These are phyloP conservation scores for Chrysotoxum bicinctum DNA, from an alignment of 2,888 invertebrate species.

Conservation along the genomic window DNA sequence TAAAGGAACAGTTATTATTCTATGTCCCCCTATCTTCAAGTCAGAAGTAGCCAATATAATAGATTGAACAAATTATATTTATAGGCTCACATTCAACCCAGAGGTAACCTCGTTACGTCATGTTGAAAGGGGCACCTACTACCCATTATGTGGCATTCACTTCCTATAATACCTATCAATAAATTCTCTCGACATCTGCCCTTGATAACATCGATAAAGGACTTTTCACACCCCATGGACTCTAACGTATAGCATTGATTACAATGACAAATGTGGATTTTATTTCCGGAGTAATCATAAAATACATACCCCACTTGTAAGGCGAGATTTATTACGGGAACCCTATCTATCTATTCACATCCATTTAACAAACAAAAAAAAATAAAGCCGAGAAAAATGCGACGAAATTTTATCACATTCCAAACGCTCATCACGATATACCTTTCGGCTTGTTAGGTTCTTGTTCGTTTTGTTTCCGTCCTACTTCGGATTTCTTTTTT, in stretches of 20 bases:
- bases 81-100: not conserved
- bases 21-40: not conserved
- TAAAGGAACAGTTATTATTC: not conserved
- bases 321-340: constrained; percentile 65
- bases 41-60: not conserved
- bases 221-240: constrained; percentile 42
- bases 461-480: constrained; percentile 47
- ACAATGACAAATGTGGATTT: constrained; percentile 71
- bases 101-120: not conserved
- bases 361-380: constrained; percentile 15
- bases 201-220: constrained; percentile 33
- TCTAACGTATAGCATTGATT: constrained; percentile 51
- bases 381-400: constrained; percentile 48
- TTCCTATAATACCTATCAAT: constrained; percentile 17
- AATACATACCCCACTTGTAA: constrained; percentile 51
- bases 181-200: constrained; percentile 43
- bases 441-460: constrained; percentile 51
- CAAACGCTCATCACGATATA: constrained; percentile 51
- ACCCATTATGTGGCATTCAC: constrained; percentile 13
- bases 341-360: constrained; percentile 61
- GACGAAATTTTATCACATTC: constrained; percentile 60
- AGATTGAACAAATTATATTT: constrained; percentile 6
- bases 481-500: constrained; percentile 8
- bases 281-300: constrained; percentile 67
- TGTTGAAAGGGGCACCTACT: not conserved